phyloP scores from a whole-genome alignment of 30 jellyfish, hydroid and myxozoan genomes.

The Morbakka virulenta region DNA sequence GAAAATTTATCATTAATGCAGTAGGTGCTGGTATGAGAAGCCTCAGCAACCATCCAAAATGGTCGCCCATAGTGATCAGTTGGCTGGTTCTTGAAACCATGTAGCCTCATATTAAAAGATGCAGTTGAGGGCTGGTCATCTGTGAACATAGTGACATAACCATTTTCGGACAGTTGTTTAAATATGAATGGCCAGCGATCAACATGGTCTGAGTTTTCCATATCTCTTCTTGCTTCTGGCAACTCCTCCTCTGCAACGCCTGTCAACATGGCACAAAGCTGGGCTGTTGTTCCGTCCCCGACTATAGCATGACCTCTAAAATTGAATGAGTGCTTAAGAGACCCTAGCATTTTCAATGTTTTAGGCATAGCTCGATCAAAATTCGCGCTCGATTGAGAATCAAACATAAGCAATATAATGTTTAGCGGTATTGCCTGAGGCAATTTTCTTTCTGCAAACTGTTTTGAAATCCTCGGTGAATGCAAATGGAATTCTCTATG shows the following conservation, averaged over 20 bases:
- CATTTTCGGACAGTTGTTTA: slow-evolving; percentile 14
- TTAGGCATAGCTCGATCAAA: slow-evolving; percentile 45
- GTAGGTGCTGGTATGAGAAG: background rate
- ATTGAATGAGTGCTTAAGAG: slow-evolving; percentile 18
- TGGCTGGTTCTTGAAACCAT: slow-evolving; percentile 65
- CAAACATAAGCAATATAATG: slow-evolving; percentile 59
- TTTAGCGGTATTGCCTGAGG: slow-evolving; percentile 10
- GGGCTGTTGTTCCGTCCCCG: slow-evolving; percentile 96
- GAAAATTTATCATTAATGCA: slow-evolving; percentile 43
- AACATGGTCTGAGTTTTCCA: slow-evolving; percentile 38
- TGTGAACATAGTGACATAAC: slow-evolving; percentile 56
- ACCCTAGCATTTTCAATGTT: slow-evolving; percentile 15
- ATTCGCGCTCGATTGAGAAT: slow-evolving; percentile 74
- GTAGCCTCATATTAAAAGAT: slow-evolving; percentile 54
- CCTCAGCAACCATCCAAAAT: slow-evolving; percentile 52
- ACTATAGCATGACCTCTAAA: slow-evolving; percentile 72
- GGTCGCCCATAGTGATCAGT: slow-evolving; percentile 69
- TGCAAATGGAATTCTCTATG: background rate
- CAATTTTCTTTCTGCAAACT: too few relatives aligned
- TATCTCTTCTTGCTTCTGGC: slow-evolving; percentile 73
- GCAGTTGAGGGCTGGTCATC: slow-evolving; percentile 68
- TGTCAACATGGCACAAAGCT: slow-evolving; percentile 53
- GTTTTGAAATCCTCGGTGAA: background rate
- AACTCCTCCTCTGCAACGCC: slow-evolving; percentile 65
- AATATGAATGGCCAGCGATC: slow-evolving; percentile 77